Percentiles rank a stretch among this genome's conserved stretches.
Conservation (phyloP, 2,797 vertebrate genomes). For the Picus viridis region DNA sequence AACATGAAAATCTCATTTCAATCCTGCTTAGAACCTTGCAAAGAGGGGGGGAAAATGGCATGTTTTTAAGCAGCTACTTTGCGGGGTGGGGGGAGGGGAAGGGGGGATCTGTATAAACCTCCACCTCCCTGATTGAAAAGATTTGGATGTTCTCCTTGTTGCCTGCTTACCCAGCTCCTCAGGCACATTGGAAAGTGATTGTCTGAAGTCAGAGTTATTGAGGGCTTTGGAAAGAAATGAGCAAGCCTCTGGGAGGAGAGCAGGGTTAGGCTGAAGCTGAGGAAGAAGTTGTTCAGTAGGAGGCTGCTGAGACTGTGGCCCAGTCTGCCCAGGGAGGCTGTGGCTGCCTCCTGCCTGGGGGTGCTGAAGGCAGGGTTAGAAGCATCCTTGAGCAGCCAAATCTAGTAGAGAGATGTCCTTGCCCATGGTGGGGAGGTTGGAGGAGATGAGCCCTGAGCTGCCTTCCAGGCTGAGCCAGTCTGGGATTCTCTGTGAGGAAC, state of each 20-base stretch:
- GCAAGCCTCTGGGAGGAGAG: neutral
- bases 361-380: no score
- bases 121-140: neutral
- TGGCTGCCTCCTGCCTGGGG: no score
- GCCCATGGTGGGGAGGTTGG: no score
- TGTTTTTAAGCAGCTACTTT: slow-evolving; percentile 1
- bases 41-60: neutral
- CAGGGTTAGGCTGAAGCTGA: no score
- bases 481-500: neutral
- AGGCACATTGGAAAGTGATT: neutral
- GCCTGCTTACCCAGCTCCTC: neutral
- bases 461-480: no score
- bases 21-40: neutral
- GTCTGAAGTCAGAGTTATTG: neutral
- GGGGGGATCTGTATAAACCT: neutral
- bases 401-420: no score
- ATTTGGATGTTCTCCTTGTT: neutral
- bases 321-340: no score
- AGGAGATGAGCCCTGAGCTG: no score
- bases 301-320: no score
- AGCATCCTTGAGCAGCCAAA: no score
- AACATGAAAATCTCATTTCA: neutral
- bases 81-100: no score
- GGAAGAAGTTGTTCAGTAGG: no score
- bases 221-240: neutral